phyloP scores from a whole-genome alignment of 2,113 vertebrate genomes.

The Condylura cristata region DNA sequence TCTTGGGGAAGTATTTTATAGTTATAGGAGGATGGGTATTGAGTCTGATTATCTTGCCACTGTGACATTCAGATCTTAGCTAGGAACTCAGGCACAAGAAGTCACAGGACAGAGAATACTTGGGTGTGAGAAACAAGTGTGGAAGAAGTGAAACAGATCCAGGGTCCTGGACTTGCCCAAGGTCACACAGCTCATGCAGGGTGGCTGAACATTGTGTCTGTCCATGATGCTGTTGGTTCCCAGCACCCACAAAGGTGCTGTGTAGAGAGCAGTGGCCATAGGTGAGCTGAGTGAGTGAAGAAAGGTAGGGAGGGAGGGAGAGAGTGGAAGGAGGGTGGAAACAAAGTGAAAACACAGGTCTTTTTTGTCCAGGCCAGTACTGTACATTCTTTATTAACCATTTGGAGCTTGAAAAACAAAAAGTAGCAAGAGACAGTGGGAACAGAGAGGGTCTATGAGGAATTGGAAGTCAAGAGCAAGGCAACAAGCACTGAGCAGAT shows the following conservation, averaged over 20 bases:
- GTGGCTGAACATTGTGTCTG: background rate
- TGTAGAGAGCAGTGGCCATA: background rate
- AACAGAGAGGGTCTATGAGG: rapidly evolving
- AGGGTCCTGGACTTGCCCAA: background rate
- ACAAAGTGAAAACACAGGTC: rapidly evolving
- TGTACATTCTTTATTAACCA: background rate
- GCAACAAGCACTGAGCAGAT: background rate
- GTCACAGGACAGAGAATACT: background rate
- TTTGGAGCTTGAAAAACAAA: background rate
- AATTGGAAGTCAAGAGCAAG: no score
- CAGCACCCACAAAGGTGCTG: background rate
- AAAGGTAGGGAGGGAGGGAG: background rate
- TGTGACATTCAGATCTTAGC: background rate
- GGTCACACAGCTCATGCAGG: background rate
- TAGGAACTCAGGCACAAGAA: background rate
- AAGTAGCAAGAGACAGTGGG: background rate
- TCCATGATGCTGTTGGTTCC: background rate
- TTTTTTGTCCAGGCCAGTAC: background rate
- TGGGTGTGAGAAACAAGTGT: background rate
- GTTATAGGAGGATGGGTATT: background rate
- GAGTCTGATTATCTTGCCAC: background rate
- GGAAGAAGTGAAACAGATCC: background rate
- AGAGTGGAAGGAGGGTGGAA: no score
- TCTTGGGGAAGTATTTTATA: constrained; percentile 27
- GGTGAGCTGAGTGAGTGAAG: rapidly evolving